Evolutionary conservation across 2,113 vertebrate genomes (phyloP), one percentile per base, ranked within the genome.

Genomic region (Polyodon spathula): DNA sequence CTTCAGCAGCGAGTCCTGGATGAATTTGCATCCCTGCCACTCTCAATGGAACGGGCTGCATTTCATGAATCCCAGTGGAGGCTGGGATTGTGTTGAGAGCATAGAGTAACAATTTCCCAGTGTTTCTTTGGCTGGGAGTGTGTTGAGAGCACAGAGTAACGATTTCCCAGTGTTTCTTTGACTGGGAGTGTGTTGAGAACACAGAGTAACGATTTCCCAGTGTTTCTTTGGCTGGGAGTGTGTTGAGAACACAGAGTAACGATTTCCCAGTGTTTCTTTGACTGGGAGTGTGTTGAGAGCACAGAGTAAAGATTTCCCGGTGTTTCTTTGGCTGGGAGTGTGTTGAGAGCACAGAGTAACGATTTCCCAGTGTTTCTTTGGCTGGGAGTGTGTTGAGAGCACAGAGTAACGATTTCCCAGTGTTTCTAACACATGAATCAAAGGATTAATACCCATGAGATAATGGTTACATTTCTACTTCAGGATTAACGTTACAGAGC

Each of bases 11-110:
- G n/a, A n/a, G n/a, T 76, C 73, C 70, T 72, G 65, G 74, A 50
- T 79, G 73, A 80, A 84, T 84, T 84, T 81, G 78, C 81, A 84
- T 85, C 80, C 82, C 76, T 76, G 73, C 75, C 80, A 74, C 77
- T 77, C 80, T 80, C 74, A 77, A 56, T 68, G 67, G 79, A 75
- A 82, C 73, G 72, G 71, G 56, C 76, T 73, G 84, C 76, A 86
- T 86, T 84, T 86, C 82, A 88, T 85, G 78, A 86, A 88, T 86
- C 62, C 64, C 78, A 82, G 86, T 86, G 79, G 83, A 80, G 77
- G 76, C 64, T 69, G 72, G 67, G 75, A 69, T 78, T 79, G 76
- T 76, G 76, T 74, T 73, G 70, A 75, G 69, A 73, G 73, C 70
- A 72, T 68, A 72, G 72, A 67, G 74, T 72, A 76, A 77, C 69